These are phyloP conservation scores for Hippocampus comes DNA, from an alignment of 2,113 vertebrate species.

Conservation along the genomic window DNA sequence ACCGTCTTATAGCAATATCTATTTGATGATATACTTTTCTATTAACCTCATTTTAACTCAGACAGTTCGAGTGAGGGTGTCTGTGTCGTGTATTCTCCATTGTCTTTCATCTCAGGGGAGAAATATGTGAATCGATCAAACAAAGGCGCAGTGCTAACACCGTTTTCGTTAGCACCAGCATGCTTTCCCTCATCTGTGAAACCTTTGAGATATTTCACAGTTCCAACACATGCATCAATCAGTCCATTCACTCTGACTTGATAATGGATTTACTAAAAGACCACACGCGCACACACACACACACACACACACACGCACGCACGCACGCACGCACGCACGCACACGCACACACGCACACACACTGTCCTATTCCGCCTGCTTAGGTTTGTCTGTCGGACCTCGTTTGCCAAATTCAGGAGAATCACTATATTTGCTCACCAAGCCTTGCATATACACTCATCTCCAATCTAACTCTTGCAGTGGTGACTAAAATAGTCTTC, in stretches of 20 bases:
- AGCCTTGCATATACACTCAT: not conserved
- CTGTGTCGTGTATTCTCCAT: not conserved
- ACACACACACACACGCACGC: not conserved
- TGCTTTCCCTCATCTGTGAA: constrained; percentile 28
- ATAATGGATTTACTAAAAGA: constrained; percentile 30
- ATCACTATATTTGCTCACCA: constrained; percentile 12
- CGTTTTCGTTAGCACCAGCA: not conserved
- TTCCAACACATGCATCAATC: constrained; percentile 34
- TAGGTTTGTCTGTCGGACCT: constrained; percentile 11
- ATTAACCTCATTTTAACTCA: not conserved
- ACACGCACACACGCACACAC: not conserved
- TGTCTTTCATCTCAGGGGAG: constrained; percentile 8
- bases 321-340: not conserved
- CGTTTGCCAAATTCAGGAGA: constrained; percentile 6
- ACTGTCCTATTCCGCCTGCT: constrained; percentile 18
- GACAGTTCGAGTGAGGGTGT: constrained; percentile 4
- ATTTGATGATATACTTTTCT: constrained; percentile 24
- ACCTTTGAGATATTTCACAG: constrained; percentile 29
- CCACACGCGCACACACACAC: not conserved
- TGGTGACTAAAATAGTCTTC: constrained; percentile 37
- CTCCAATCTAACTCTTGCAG: constrained; percentile 17
- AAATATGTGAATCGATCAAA: constrained; percentile 37
- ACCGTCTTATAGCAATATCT: constrained; percentile 18
- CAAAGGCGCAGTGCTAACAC: constrained; percentile 33
- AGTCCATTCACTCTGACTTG: constrained; percentile 37